Conservation (phyloP, 2,113 vertebrate species). For the Lampris megalopsis region DNA sequence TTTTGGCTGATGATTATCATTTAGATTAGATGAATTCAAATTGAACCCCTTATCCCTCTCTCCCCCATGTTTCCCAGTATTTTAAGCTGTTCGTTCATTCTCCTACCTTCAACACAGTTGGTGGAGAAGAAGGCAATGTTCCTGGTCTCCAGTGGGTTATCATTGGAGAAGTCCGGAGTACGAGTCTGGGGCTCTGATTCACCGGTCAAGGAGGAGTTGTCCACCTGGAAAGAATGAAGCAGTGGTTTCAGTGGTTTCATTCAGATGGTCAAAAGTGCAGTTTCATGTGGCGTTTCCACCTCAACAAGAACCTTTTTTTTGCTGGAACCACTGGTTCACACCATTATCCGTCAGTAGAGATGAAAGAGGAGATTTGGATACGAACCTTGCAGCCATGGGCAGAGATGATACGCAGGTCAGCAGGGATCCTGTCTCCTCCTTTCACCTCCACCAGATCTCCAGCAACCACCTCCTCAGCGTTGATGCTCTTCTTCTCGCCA, state of each 20-base stretch:
- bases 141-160: conserved; percentile 94
- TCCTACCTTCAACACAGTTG: conserved; percentile 94
- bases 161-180: conserved; percentile 92
- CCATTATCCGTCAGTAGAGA: neutral
- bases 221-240: conserved; percentile 82
- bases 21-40: too few relatives aligned
- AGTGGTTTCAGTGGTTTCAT: too few relatives aligned
- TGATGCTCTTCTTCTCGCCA: conserved; percentile 92
- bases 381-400: conserved; percentile 94
- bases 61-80: neutral
- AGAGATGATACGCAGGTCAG: conserved; percentile 91
- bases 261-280: too few relatives aligned
- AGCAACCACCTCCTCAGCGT: conserved; percentile 91
- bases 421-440: conserved; percentile 95
- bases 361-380: neutral
- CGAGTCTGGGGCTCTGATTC: conserved; percentile 96
- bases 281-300: too few relatives aligned
- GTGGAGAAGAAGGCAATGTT: conserved; percentile 97
- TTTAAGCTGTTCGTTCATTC: neutral
- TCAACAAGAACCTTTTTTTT: too few relatives aligned
- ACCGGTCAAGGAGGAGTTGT: conserved; percentile 96
- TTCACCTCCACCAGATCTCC: conserved; percentile 97
- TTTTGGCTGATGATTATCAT: too few relatives aligned
- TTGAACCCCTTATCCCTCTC: too few relatives aligned
- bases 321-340: neutral